These are phyloP conservation scores for Romanogobio albipinnatus DNA, from an alignment of 2,113 vertebrate genomes.

Conservation along the genomic window DNA sequence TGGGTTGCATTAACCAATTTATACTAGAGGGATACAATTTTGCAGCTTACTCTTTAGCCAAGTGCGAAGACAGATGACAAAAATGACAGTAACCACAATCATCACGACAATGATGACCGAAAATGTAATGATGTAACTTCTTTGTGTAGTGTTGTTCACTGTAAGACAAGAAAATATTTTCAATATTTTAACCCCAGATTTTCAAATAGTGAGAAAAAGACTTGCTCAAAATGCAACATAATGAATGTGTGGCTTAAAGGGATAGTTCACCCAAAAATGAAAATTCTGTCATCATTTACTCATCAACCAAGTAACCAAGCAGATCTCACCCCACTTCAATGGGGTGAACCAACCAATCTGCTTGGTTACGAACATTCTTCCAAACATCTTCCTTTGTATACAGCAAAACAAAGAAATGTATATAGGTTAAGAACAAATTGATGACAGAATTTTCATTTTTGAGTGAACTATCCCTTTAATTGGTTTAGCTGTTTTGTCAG, in stretches of 20 bases:
- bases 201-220: not conserved
- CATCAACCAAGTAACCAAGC: too few relatives aligned
- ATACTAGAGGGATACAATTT: not conserved
- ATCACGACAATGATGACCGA: not conserved
- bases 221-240: not conserved
- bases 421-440: too few relatives aligned
- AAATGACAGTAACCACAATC: not conserved
- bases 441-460: too few relatives aligned
- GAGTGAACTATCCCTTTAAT: not conserved
- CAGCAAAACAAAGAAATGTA: too few relatives aligned
- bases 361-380: too few relatives aligned
- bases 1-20: not conserved
- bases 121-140: conserved; percentile 7
- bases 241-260: not conserved
- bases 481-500: not conserved
- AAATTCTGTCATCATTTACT: too few relatives aligned
- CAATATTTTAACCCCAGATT: too few relatives aligned
- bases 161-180: not conserved
- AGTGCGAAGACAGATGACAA: not conserved
- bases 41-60: conserved; percentile 28
- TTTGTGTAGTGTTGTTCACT: not conserved
- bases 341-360: too few relatives aligned
- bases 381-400: too few relatives aligned
- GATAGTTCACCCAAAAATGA: too few relatives aligned
- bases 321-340: too few relatives aligned